Base-by-base conservation (phyloP, 2,888 invertebrate genomes). In the Cosmia trapezina region DNA sequence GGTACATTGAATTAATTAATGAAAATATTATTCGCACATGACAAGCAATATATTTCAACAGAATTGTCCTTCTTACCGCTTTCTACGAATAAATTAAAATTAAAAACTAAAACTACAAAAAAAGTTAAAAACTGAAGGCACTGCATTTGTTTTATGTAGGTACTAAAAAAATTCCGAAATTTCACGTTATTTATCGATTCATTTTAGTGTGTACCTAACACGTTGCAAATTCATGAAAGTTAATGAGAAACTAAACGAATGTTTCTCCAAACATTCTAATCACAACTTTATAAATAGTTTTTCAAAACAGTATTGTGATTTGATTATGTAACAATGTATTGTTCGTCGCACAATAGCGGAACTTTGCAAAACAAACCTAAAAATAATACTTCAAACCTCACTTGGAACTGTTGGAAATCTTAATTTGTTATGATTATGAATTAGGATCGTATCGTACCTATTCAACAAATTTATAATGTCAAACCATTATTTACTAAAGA, bases 51-150 rank as follows among this genome's bases (percentile, higher is more conserved):
- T 9, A n/a, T 41, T 51, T 45, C 1, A 70, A 70, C 2, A 62
- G 2, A 61, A 73, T 28, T 0, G 6, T 41, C 17, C 9, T 43
- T 70, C 90, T 90, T 89, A 93, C 94, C 94, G 68, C 89, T 86
- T 68, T 87, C 76, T 74, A 90, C 86, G 70, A 67, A 65, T 73
- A 83, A 70, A 66, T 62, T 74, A 78, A 78, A 70, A 73, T 77
- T 63, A 74, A 78, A 75, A 73, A 68, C 75, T 75, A 76, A 68
- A 53, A 83, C 80, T 84, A 81, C 72, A 74, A 85, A 80, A 73
- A 65, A 86, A 49, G 59, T 83, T 56, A 79, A 83, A 88, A 67
- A 83, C 83, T 70, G 83, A 86, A 75, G 61, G 85, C 76, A 81
- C 76, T 85, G 54, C 74, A 81, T 73, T 80, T 75, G 57, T 70